A percentile compares a stretch with the other conserved stretches of the same genome.
Evolutionary conservation across 2,113 vertebrate species (phyloP).

Genomic region (Alosa alosa): DNA sequence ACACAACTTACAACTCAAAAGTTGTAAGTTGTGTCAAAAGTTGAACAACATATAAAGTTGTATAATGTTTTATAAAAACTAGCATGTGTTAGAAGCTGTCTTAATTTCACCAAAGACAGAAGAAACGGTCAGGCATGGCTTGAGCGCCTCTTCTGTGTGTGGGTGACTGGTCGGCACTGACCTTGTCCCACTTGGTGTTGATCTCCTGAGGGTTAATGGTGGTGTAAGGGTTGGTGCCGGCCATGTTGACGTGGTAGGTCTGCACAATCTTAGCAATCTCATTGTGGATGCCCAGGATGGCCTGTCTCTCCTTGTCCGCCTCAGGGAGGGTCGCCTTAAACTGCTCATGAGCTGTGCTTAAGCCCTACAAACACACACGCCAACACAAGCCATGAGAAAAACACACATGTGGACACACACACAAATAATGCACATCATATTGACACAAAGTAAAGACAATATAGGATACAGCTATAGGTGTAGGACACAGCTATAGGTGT

Average conservation of each 20-base stretch:
- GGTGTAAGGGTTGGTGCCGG: constrained; percentile 93
- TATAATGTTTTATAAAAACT: no score
- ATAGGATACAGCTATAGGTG: no score
- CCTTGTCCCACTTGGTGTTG: constrained; percentile 96
- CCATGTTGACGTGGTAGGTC: constrained; percentile 96
- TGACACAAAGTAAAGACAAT: no score
- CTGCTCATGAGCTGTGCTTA: constrained; percentile 95
- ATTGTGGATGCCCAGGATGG: constrained; percentile 96
- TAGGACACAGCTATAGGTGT: no score
- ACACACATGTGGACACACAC: background rate
- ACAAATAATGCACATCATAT: background rate
- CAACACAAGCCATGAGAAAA: background rate
- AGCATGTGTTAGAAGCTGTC: no score
- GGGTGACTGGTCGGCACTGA: constrained; percentile 45
- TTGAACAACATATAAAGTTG: no score
- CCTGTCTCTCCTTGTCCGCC: constrained; percentile 92
- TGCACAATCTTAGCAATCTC: constrained; percentile 97
- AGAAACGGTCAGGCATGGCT: no score
- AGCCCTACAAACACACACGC: constrained; percentile 72
- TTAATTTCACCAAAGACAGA: no score
- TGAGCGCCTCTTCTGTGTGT: no score
- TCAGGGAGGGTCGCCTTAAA: constrained; percentile 97
- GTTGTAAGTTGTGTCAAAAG: no score
- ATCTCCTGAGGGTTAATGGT: constrained; percentile 94
- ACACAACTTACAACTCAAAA: no score